Base-by-base conservation (phyloP, 1,140 invertebrate species). In the Plodia interpunctella region DNA sequence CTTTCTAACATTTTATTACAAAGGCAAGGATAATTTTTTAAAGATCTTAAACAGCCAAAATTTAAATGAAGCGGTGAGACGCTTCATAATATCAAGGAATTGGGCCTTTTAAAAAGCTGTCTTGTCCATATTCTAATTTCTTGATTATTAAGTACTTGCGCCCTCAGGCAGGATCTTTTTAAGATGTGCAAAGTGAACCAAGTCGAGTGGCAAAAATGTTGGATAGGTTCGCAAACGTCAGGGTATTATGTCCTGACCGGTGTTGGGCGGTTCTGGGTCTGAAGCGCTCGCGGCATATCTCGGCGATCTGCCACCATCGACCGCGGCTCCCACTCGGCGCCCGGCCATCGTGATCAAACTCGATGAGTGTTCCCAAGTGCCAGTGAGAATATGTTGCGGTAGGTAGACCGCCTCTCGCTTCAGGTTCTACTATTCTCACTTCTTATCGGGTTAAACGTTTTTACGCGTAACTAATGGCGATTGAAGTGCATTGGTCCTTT, bases 301-400 rank as follows among this genome's bases (percentile, higher is more conserved):
- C 72, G 66, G 53, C 70, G 75, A 77, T 77, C 75, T 72, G 65
- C 65, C 65, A 64, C 57, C 58, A 66, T 66, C 74, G 66, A 69
- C 63, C 62, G 64, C 38, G 51, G 59, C 50, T 53, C 53, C 55
- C 58, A 57, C 57, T 55, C 57, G 49, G 57, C 69, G 60, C 67
- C 65, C 67, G 60, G 52, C 57, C 65, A 70, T 72, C 70, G 63
- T 44, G 66, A 73, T 76, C 65, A 69, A 68, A 72, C 59, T 68
- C 60, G 63, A 62, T 63, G 61, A 74, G 62, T 64, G 63, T 61
- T 62, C 59, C 51, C 59, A 55, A 68, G 55, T 63, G 32, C 52
- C 66, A 63, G 55, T 66, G 63, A 60, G 66, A 66, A 71, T 68
- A 71, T 68, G 55, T 65, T 54, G 32, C 53, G 25, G 60, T 57